Base-by-base conservation (phyloP, 2,113 vertebrate species). In the Calyptomena viridis region DNA sequence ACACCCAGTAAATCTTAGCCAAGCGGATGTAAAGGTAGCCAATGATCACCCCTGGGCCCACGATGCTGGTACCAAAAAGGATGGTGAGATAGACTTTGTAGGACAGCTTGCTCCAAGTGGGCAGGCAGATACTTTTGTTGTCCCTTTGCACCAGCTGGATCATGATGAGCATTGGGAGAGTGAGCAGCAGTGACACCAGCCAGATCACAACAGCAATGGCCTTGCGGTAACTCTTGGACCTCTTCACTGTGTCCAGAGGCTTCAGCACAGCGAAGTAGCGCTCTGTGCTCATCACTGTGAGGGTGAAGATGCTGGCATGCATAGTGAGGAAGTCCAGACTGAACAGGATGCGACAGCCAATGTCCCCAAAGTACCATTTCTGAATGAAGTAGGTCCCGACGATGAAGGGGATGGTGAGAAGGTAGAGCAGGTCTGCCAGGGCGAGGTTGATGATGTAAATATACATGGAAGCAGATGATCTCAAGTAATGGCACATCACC, bases 241-340 rank as follows among this genome's bases (percentile, higher is more conserved):
- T 97, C 94, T 99, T 99, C 53, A 99, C 98, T 0, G 99, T 99
- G 95, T 99, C 99, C 49, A 99, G 96, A 13, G 99, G 99, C 93
- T 99, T 99, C 91, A 99, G 98, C 52, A 99, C 99, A 0, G 99
- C 99, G 5, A 99, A 97, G 96, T 99, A 99, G 11, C 99, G 98
- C 84, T 99, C 99, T 0, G 98, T 99, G 97, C 99, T 99, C 99
- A 99, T 99, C 83, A 99, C 97, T 1, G 98, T 99, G 84, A 99
- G 97, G 3, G 98, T 99, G 96, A 99, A 99, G 96, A 99, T 99
- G 95, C 99, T 99, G 90, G 99, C 99, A 0, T 99, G 99, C 99
- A 99, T 99, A 71, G 99, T 99, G 77, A 99, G 98, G 93, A 99
- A 99, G 96, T 99, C 99, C 96, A 99, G 98, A 80, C 99, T 99